These are phyloP conservation scores for Odontocerum albicorne DNA, from an alignment of 2,888 invertebrate genomes.

Conservation along the genomic window DNA sequence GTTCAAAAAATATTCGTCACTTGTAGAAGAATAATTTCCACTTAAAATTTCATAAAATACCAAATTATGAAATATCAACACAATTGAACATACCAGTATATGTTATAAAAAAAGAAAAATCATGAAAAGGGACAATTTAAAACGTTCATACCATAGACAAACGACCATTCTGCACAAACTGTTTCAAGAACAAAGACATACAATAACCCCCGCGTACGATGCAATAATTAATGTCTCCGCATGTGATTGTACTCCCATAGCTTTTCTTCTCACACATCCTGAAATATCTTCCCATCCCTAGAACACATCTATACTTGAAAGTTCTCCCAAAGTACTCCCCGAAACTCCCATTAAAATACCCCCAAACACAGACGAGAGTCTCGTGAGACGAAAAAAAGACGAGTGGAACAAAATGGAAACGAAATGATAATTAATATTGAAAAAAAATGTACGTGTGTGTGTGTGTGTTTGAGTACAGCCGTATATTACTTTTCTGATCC, in stretches of 20 bases:
- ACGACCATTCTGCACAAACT: no score
- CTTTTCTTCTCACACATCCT: slow-evolving; percentile 7
- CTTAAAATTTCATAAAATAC: no score
- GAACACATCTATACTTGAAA: neutral
- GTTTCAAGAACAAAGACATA: slow-evolving; percentile 10
- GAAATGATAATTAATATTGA: slow-evolving; percentile 35
- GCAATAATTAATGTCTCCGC: slow-evolving; percentile 16
- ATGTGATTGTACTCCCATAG: slow-evolving; percentile 6
- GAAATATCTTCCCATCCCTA: neutral
- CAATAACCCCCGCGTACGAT: slow-evolving; percentile 5
- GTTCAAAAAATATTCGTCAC: no score
- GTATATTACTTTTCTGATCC: no score
- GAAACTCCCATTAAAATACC: slow-evolving; percentile 3
- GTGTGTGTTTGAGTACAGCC: no score
- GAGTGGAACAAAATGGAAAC: slow-evolving; percentile 22
- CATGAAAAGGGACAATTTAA: no score
- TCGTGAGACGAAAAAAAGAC: slow-evolving; percentile 23
- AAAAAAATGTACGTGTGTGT: no score
- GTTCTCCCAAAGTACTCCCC: neutral
- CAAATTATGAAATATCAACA: no score
- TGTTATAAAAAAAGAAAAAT: no score
- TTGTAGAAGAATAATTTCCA: no score
- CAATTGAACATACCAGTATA: no score
- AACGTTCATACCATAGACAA: no score
- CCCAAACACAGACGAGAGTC: slow-evolving; percentile 17